phyloP scores from a whole-genome alignment of 1,140 invertebrate genomes.

The Aricia agestis region DNA sequence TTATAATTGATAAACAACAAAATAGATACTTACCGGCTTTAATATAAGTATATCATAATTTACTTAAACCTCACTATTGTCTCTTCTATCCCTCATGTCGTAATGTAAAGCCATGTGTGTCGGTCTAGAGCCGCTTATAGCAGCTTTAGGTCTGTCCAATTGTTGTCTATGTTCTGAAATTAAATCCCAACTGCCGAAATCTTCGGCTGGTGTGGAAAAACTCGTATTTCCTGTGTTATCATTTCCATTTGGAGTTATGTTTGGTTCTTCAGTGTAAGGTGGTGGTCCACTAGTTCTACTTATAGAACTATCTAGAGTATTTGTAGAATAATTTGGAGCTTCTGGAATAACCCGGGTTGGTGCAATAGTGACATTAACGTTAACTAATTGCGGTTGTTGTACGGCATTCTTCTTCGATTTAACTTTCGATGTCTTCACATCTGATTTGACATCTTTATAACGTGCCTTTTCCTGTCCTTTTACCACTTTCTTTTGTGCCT shows the following conservation, averaged over 20 bases:
- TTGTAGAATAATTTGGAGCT: constrained; percentile 38
- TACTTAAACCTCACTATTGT: constrained; percentile 47
- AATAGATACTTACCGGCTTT: neutral
- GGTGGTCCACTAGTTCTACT: constrained; percentile 55
- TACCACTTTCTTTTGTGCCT: constrained; percentile 40
- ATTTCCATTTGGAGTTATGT: constrained; percentile 26
- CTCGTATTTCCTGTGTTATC: constrained; percentile 44
- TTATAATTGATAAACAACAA: too few species aligned
- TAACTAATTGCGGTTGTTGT: constrained; percentile 29
- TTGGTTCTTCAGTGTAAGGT: constrained; percentile 42
- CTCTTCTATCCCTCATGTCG: constrained; percentile 27
- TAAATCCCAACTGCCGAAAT: constrained; percentile 65
- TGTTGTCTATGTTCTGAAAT: constrained; percentile 65
- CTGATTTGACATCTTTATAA: constrained; percentile 29
- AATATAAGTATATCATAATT: constrained; percentile 17
- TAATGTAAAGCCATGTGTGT: constrained; percentile 51
- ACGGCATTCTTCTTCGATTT: constrained; percentile 29
- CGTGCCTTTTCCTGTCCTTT: constrained; percentile 47
- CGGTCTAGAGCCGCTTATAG: constrained; percentile 24
- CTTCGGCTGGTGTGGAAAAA: constrained; percentile 42
- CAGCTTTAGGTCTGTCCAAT: constrained; percentile 36
- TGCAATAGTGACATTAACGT: constrained; percentile 10
- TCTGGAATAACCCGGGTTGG: constrained; percentile 6
- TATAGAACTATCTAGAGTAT: constrained; percentile 62
- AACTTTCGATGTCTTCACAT: neutral